Evolutionary conservation across 1,140 invertebrate species (phyloP).

Genomic region (Macrobrachium nipponense): DNA sequence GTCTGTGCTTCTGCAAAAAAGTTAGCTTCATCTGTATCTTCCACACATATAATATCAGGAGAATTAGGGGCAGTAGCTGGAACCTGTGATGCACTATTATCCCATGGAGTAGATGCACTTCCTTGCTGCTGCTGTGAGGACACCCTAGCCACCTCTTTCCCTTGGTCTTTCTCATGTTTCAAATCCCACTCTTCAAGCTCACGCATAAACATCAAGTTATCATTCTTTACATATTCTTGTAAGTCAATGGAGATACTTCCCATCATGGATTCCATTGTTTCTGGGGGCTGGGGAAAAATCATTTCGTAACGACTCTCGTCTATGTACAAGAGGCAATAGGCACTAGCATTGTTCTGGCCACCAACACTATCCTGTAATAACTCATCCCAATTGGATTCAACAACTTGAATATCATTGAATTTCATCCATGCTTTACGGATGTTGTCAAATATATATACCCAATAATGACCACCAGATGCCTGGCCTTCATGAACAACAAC

Average conservation of each 20-base stretch:
- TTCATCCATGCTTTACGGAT: constrained; percentile 64
- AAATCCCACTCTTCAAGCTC: constrained; percentile 70
- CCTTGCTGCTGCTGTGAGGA: constrained; percentile 10
- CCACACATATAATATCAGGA: constrained; percentile 45
- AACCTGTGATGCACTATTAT: constrained; percentile 31
- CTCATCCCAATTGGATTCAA: constrained; percentile 71
- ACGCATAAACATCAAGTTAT: constrained; percentile 68
- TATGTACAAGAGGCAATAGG: constrained; percentile 72
- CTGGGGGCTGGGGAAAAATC: constrained; percentile 42
- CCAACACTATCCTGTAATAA: constrained; percentile 71
- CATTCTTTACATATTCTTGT: constrained; percentile 67
- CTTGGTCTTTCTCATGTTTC: constrained; percentile 63
- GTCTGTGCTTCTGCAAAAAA: constrained; percentile 48
- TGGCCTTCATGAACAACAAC: constrained; percentile 73
- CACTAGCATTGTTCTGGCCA: constrained; percentile 71
- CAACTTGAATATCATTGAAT: constrained; percentile 72
- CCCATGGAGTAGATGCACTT: constrained; percentile 17
- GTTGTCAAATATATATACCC: constrained; percentile 71
- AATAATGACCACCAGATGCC: constrained; percentile 73
- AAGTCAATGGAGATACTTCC: constrained; percentile 67
- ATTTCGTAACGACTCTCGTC: constrained; percentile 66
- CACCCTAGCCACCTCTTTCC: constrained; percentile 4
- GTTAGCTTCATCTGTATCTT: constrained; percentile 46
- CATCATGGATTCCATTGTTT: constrained; percentile 36
- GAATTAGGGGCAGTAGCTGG: constrained; percentile 56